These are phyloP conservation scores for Pseudocheirus occidentalis DNA, from an alignment of 2,797 vertebrate species.

Conservation along the genomic window DNA sequence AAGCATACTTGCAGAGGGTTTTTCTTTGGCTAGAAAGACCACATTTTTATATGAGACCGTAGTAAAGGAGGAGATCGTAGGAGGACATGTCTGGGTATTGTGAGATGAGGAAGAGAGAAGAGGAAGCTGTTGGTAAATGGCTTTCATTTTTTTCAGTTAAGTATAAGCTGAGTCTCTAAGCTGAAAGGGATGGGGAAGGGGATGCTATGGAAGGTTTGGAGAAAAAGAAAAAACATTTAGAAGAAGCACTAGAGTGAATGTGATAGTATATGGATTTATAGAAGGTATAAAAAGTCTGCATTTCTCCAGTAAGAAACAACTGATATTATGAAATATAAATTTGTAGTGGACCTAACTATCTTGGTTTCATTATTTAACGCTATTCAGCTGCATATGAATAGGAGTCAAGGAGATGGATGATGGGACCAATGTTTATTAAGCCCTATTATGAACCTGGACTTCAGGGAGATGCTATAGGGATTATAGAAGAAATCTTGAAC, in stretches of 20 bases:
- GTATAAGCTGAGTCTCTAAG: neutral
- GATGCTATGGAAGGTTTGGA: neutral
- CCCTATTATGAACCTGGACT: neutral
- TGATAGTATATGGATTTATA: neutral
- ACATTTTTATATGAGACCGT: neutral
- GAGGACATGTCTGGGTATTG: neutral
- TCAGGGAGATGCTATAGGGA: neutral
- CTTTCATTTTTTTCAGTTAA: neutral
- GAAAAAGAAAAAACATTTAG: neutral
- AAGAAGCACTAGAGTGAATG: neutral
- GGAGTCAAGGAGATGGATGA: neutral
- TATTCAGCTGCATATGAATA: neutral
- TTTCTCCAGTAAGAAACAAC: neutral
- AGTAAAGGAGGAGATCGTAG: neutral
- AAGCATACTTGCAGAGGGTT: too few species aligned
- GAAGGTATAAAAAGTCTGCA: neutral
- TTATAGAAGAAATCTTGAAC: too few species aligned
- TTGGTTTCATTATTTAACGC: neutral
- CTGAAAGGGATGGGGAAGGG: neutral
- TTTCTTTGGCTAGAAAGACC: neutral
- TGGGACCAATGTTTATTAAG: neutral
- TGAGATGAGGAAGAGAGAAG: neutral
- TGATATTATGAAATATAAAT: neutral
- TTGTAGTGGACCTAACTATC: neutral
- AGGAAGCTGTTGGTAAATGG: neutral